These are phyloP conservation scores for Contarinia nasturtii DNA, from an alignment of 1,140 invertebrate species.

Conservation along the genomic window DNA sequence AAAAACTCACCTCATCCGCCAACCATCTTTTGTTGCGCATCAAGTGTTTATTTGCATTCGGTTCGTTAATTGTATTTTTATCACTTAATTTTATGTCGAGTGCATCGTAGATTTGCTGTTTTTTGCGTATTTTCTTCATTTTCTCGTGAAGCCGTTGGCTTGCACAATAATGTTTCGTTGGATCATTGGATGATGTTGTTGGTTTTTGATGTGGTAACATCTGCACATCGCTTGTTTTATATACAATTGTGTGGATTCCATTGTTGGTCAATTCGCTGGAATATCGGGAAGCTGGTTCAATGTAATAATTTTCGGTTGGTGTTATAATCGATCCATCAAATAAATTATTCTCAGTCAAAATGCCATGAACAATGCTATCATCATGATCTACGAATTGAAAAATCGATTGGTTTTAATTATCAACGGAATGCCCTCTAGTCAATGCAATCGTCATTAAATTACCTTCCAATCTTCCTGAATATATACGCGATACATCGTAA, in stretches of 20 bases:
- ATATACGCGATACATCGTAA: conserved; percentile 56
- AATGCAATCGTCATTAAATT: conserved; percentile 18
- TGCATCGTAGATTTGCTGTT: not conserved
- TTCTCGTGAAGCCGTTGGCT: conserved; percentile 14
- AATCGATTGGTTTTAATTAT: conserved; percentile 9
- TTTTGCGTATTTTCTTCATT: not conserved
- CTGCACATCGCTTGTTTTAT: conserved; percentile 59
- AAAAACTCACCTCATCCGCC: not conserved
- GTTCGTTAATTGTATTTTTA: not conserved
- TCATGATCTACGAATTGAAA: conserved; percentile 47
- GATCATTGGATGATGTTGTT: conserved; percentile 17
- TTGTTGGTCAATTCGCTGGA: conserved; percentile 28
- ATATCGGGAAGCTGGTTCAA: conserved; percentile 69
- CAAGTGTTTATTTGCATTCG: not conserved
- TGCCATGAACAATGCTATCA: conserved; percentile 59
- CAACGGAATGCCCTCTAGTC: conserved; percentile 25
- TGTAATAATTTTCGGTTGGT: conserved; percentile 55
- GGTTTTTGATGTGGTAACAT: conserved; percentile 24
- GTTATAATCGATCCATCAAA: conserved; percentile 78
- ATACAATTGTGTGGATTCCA: conserved; percentile 60
- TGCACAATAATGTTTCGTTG: conserved; percentile 16
- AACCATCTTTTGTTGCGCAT: not conserved
- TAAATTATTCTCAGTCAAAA: conserved; percentile 67
- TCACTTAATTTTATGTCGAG: not conserved
- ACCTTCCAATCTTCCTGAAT: conserved; percentile 63